Conservation (phyloP, 2,797 vertebrate genomes). For the Eremophila alpestris region DNA sequence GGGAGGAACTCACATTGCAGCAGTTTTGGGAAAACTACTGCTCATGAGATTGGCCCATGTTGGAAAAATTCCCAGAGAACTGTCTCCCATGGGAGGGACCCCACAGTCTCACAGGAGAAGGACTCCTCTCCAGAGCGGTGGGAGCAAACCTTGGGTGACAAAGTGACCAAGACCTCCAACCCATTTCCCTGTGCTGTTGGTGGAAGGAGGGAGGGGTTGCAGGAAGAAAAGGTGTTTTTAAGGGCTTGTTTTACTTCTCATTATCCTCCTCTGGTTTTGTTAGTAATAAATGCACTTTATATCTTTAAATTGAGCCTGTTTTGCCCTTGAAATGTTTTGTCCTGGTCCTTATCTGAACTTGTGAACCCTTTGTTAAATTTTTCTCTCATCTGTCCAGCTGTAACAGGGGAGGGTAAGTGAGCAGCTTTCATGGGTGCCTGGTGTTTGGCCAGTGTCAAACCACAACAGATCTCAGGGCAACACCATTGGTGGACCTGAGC, state of each 20-base stretch:
- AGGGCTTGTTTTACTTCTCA: neutral
- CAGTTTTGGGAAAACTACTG: neutral
- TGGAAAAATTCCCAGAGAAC: neutral
- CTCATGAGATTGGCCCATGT: neutral
- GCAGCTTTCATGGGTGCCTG: neutral
- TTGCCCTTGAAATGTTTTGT: neutral
- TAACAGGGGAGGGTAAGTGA: neutral
- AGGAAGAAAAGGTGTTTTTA: neutral
- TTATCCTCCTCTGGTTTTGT: neutral
- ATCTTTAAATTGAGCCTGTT: neutral
- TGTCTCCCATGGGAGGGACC: neutral
- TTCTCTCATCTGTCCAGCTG: neutral
- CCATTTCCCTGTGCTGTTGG: fast-evolving
- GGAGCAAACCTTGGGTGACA: neutral
- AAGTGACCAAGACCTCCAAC: neutral
- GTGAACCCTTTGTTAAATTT: neutral
- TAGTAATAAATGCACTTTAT: neutral
- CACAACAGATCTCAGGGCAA: neutral
- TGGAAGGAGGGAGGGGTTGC: neutral
- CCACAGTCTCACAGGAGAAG: neutral
- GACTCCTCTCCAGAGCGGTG: neutral
- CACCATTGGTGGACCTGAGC: neutral
- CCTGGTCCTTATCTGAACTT: neutral
- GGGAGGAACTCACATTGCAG: neutral
- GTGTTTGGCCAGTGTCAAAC: neutral